Base-by-base conservation (phyloP, 2,797 vertebrate genomes). In the Poecilia wingei region DNA sequence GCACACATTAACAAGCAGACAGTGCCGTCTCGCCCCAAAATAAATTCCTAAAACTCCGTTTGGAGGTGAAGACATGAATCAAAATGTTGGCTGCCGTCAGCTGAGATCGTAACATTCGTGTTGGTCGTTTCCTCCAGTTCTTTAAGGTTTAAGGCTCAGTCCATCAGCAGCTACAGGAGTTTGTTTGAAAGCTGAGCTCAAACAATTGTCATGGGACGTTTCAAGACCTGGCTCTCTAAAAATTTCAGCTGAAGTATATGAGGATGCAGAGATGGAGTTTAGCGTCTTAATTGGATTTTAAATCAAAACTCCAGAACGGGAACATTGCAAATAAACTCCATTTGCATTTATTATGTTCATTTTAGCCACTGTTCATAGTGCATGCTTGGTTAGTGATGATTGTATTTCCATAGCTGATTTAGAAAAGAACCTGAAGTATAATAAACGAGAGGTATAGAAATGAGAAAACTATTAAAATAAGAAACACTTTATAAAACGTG, bases 31-130 rank as follows among this genome's bases (percentile, higher is more conserved):
- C 28, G 31, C 49, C 82, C 61, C 81, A 55, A 76, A 18, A 69
- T 85, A 79, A 85, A 71, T 75, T 78, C 78, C 85, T 75, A 0
- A n/a, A 79, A 64, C 28, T 78, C 77, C 4, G 6, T 53, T 59
- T n/a, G 81, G 55, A 75, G 69, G 41, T 39, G 64, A 72, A 85
- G 76, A 79, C 80, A 72, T 69, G 77, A 86, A 75, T 33, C 75
- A 39, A 76, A 59, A 79, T 59, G 41, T 85, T n/a, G 43, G 51
- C 72, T 16, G 57, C 72, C 66, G 64, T 81, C 68, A 68, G 18
- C 68, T 79, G 68, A 20, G 74, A 47, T 79, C 3, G 43, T 46
- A 74, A 77, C 74, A 36, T 51, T 59, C 43, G 53, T 76, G 75
- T 41, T 68, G 77, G 49, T 68, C 31, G 45, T 73, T 79, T 76